These are phyloP conservation scores for Helicoverpa zea DNA, from an alignment of 1,140 invertebrate species.

Conservation along the genomic window DNA sequence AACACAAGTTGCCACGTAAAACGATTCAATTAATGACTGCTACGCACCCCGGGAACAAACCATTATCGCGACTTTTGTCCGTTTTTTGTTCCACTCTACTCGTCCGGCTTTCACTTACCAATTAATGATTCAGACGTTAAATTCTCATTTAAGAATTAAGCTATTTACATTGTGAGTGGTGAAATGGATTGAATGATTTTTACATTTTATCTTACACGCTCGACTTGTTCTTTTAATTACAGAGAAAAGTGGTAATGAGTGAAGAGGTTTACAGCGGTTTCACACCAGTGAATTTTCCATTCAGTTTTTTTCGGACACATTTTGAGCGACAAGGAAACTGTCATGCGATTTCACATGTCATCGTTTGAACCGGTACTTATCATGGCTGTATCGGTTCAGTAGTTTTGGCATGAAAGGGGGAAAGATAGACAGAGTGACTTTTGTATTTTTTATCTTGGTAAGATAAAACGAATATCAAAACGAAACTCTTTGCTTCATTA, in stretches of 20 bases:
- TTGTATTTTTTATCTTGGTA: too few relatives aligned
- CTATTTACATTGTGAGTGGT: constrained; percentile 19
- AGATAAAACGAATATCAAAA: not conserved
- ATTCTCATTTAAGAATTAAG: constrained; percentile 30
- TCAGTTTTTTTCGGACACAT: too few relatives aligned
- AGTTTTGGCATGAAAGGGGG: too few relatives aligned
- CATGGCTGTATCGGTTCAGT: too few relatives aligned
- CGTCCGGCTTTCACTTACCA: constrained; percentile 27
- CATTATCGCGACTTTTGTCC: constrained; percentile 15
- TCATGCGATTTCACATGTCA: too few relatives aligned
- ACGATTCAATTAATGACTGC: constrained; percentile 42
- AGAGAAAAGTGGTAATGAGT: not conserved
- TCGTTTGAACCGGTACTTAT: too few relatives aligned
- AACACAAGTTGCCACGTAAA: constrained; percentile 13
- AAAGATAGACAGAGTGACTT: too few relatives aligned
- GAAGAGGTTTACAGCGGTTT: too few relatives aligned
- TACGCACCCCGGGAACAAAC: constrained; percentile 32
- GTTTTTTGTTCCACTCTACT: constrained; percentile 14
- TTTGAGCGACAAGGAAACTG: too few relatives aligned
- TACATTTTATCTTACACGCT: constrained; percentile 2
- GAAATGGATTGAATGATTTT: constrained; percentile 26
- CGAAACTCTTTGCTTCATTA: not conserved
- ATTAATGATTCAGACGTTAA: constrained; percentile 33
- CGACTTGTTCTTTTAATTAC: not conserved
- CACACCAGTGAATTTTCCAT: too few relatives aligned